Percentiles rank a stretch among this genome's conserved stretches.
These are phyloP conservation scores for Vulpes lagopus DNA, from an alignment of 2,113 vertebrate genomes.

Conservation along the genomic window DNA sequence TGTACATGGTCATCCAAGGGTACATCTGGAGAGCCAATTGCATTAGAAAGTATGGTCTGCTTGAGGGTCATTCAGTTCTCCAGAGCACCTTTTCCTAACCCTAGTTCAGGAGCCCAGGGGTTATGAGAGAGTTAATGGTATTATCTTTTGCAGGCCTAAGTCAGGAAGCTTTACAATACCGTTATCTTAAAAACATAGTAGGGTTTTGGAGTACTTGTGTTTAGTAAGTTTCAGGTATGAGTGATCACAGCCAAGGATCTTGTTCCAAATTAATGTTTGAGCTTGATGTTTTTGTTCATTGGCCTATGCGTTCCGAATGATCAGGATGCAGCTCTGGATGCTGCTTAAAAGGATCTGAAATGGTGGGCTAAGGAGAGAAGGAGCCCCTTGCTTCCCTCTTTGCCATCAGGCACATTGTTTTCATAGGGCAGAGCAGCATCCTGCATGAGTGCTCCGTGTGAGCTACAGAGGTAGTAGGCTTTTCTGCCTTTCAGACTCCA, in stretches of 20 bases:
- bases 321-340: background rate
- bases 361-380: background rate
- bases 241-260: background rate
- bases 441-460: background rate
- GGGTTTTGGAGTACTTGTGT: background rate
- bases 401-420: fast-evolving
- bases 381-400: background rate
- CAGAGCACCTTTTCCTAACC: background rate
- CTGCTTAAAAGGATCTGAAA: background rate
- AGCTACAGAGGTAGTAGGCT: background rate
- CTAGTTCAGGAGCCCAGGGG: background rate
- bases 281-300: background rate
- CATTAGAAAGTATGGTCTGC: background rate
- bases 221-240: background rate
- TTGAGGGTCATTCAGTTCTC: background rate
- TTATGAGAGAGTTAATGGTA: background rate
- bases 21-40: background rate
- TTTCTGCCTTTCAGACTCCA: background rate
- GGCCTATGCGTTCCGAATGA: background rate
- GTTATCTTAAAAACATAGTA: background rate
- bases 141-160: background rate
- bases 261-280: background rate
- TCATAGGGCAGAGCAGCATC: background rate
- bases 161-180: background rate
- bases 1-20: background rate